Percentiles rank a stretch among this genome's conserved stretches.
Conservation (phyloP, 2,888 invertebrate species). For the Aelia acuminata region DNA sequence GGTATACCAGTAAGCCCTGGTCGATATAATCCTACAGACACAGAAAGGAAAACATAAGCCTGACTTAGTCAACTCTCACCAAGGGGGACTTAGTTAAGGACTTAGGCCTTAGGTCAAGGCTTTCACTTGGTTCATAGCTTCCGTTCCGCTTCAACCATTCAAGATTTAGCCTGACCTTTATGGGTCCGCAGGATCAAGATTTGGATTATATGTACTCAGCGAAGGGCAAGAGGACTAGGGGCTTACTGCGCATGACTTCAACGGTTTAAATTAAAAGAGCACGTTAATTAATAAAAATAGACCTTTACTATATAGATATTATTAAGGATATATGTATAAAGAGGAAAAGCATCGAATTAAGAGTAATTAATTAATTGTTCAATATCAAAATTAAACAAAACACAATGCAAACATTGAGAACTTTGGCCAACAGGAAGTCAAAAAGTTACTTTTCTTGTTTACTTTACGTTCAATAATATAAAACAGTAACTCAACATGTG, state of each 20-base stretch:
- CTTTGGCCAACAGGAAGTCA: too few relatives aligned
- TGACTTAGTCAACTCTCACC: conserved; percentile 23
- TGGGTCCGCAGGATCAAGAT: background rate
- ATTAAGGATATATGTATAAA: too few relatives aligned
- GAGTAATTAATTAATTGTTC: too few relatives aligned
- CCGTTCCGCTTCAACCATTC: background rate
- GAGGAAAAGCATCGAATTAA: too few relatives aligned
- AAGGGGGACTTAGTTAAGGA: conserved; percentile 28
- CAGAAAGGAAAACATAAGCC: conserved; percentile 42
- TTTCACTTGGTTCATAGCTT: background rate
- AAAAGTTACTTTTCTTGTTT: too few relatives aligned
- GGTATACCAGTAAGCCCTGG: conserved; percentile 19
- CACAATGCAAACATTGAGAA: too few relatives aligned
- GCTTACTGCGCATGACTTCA: background rate
- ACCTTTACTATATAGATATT: too few relatives aligned
- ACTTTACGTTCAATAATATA: too few relatives aligned
- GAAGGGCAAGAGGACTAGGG: background rate
- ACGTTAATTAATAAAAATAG: too few relatives aligned
- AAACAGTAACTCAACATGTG: too few relatives aligned
- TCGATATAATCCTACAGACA: conserved; percentile 13
- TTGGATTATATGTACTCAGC: background rate
- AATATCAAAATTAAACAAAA: too few relatives aligned
- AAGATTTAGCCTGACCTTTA: background rate
- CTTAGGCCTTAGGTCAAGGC: conserved; percentile 13
- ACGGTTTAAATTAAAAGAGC: background rate